A percentile compares a stretch with the other conserved stretches of the same genome.
These are phyloP conservation scores for Anarrhichthys ocellatus DNA, from an alignment of 2,113 vertebrate genomes.

Conservation along the genomic window DNA sequence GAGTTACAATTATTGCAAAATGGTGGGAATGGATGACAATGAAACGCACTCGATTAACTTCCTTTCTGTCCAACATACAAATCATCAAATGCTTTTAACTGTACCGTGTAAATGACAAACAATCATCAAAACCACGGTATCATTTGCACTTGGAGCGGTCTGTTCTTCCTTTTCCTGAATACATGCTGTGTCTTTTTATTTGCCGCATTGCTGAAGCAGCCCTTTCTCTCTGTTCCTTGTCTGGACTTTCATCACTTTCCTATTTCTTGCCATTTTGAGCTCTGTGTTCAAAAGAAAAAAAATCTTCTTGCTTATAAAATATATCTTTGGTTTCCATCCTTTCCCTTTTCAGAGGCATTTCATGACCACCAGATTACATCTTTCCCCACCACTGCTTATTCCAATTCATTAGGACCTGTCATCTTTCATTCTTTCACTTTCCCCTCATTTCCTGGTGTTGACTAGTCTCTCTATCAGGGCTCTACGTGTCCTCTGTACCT, in stretches of 20 bases:
- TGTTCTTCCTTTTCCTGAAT: conserved; percentile 49
- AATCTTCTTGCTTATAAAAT: conserved; percentile 42
- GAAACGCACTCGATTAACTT: conserved; percentile 70
- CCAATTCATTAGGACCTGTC: conserved; percentile 59
- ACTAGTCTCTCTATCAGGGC: conserved; percentile 93
- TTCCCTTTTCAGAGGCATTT: conserved; percentile 61
- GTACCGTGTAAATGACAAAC: conserved; percentile 44
- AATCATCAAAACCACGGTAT: conserved; percentile 55
- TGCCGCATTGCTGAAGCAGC: conserved; percentile 78
- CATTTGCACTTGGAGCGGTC: conserved; percentile 55
- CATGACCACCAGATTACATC: conserved; percentile 54
- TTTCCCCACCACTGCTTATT: conserved; percentile 62
- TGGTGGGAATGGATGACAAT: conserved; percentile 72
- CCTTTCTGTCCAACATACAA: conserved; percentile 60
- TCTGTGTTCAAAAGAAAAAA: conserved; percentile 19
- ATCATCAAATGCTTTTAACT: conserved; percentile 44
- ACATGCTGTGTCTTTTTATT: conserved; percentile 73
- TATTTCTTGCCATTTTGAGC: conserved; percentile 56
- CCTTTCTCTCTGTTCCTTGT: conserved; percentile 51
- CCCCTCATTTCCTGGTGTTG: conserved; percentile 83
- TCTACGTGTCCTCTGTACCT: conserved; percentile 89
- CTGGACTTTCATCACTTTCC: conserved; percentile 75
- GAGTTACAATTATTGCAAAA: conserved; percentile 77
- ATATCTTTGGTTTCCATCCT: conserved; percentile 74
- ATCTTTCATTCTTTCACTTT: conserved; percentile 31